phyloP scores from a whole-genome alignment of 2,888 invertebrate genomes.

The Atherix ibis region DNA sequence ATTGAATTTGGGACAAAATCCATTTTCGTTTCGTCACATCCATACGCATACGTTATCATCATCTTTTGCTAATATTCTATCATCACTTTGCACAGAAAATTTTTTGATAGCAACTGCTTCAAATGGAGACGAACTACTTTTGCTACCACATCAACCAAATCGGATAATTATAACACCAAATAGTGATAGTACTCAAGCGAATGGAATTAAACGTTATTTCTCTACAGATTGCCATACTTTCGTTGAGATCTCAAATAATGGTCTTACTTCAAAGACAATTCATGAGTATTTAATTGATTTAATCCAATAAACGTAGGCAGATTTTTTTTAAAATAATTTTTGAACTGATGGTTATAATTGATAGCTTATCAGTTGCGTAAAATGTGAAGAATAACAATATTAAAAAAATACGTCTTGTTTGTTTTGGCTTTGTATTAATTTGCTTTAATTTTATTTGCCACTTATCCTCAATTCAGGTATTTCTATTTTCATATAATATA shows the following conservation, averaged over 20 bases:
- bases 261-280: slow-evolving; percentile 20
- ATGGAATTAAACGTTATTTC: slow-evolving; percentile 20
- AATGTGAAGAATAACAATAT: too few relatives aligned
- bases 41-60: slow-evolving; percentile 18
- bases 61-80: slow-evolving; percentile 18
- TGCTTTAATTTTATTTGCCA: too few relatives aligned
- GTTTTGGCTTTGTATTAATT: too few relatives aligned
- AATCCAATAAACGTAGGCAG: slow-evolving; percentile 2
- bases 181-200: slow-evolving; percentile 13
- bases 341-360: too few relatives aligned
- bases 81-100: slow-evolving; percentile 22
- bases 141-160: slow-evolving; percentile 5
- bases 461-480: too few relatives aligned
- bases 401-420: too few relatives aligned
- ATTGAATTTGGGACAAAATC: slow-evolving; percentile 22
- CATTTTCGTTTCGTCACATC: slow-evolving; percentile 24
- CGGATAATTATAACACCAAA: not conserved
- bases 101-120: slow-evolving; percentile 20
- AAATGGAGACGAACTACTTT: slow-evolving; percentile 19
- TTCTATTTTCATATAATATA: too few relatives aligned
- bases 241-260: slow-evolving; percentile 19
- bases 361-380: too few relatives aligned
- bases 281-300: slow-evolving; percentile 7
- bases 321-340: too few relatives aligned
- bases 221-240: slow-evolving; percentile 22